Evolutionary conservation across 2,888 invertebrate genomes (phyloP).

Genomic region (Rotaria sp.): DNA sequence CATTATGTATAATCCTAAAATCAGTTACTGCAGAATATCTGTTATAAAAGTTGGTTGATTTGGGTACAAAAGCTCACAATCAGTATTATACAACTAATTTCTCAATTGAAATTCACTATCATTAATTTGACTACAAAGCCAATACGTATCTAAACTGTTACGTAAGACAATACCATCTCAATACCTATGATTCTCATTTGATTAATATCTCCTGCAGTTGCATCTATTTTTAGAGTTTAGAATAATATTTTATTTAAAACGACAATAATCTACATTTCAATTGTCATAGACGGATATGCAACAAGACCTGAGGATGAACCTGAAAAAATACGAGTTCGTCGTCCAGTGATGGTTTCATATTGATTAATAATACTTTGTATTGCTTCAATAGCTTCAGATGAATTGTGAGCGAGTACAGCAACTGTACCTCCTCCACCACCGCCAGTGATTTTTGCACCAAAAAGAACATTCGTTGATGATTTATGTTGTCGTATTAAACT

Average conservation of each 20-base stretch:
- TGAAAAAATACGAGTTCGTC: neutral
- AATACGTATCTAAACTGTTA: too few species aligned
- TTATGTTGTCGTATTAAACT: neutral
- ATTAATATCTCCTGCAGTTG: too few species aligned
- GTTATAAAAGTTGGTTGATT: too few species aligned
- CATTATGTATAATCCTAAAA: too few species aligned
- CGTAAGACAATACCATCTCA: too few species aligned
- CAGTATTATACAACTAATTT: too few species aligned
- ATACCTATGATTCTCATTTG: too few species aligned
- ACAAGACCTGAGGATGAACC: neutral
- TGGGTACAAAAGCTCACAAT: too few species aligned
- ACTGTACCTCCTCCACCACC: constrained; percentile 13
- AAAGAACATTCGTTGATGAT: neutral
- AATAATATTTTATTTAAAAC: neutral
- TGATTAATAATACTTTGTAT: neutral
- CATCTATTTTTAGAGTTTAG: too few species aligned
- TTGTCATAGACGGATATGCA: neutral
- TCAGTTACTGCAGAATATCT: too few species aligned
- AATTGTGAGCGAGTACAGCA: neutral
- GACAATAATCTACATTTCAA: neutral
- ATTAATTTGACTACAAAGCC: too few species aligned
- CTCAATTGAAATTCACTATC: too few species aligned
- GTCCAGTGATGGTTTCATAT: neutral
- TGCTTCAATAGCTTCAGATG: neutral
- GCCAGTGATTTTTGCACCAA: neutral